Evolutionary conservation across 2,888 invertebrate genomes (phyloP).

Genomic region (Andrena hattorfiana): DNA sequence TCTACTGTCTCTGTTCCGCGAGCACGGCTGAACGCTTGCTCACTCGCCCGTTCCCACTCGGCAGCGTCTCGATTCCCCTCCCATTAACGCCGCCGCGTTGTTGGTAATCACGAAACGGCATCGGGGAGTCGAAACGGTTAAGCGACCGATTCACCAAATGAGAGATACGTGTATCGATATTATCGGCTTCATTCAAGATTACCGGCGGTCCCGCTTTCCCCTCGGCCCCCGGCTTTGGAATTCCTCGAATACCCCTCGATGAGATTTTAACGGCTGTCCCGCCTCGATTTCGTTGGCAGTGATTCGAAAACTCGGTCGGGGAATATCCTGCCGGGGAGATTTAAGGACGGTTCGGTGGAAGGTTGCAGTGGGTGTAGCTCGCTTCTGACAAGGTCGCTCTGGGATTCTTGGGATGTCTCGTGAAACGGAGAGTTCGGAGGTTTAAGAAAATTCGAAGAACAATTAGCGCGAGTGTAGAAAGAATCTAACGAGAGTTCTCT

Average conservation of each 20-base stretch:
- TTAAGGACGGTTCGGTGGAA: not conserved
- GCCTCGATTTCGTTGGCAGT: not conserved
- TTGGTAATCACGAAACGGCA: constrained; percentile 54
- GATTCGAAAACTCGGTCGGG: not conserved
- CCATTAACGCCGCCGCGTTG: constrained; percentile 38
- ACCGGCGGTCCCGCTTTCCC: not conserved
- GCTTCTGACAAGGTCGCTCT: too few species aligned
- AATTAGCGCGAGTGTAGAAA: too few species aligned
- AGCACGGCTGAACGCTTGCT: constrained; percentile 9
- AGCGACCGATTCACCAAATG: constrained; percentile 43
- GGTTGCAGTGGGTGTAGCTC: too few species aligned
- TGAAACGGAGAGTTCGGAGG: too few species aligned
- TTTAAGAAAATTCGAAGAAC: too few species aligned
- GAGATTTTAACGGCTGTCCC: not conserved
- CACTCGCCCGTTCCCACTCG: constrained; percentile 13
- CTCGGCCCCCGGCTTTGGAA: too few species aligned
- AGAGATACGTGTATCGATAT: constrained; percentile 38
- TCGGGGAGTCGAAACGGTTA: constrained; percentile 13
- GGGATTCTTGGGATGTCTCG: too few species aligned
- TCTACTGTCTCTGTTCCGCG: not conserved
- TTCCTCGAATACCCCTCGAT: too few species aligned
- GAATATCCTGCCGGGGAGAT: not conserved
- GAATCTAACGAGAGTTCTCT: too few species aligned
- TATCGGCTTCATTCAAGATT: constrained; percentile 49
- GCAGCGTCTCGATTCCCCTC: constrained; percentile 12